These are phyloP conservation scores for Atta texana DNA, from an alignment of 1,140 invertebrate genomes.

Conservation along the genomic window DNA sequence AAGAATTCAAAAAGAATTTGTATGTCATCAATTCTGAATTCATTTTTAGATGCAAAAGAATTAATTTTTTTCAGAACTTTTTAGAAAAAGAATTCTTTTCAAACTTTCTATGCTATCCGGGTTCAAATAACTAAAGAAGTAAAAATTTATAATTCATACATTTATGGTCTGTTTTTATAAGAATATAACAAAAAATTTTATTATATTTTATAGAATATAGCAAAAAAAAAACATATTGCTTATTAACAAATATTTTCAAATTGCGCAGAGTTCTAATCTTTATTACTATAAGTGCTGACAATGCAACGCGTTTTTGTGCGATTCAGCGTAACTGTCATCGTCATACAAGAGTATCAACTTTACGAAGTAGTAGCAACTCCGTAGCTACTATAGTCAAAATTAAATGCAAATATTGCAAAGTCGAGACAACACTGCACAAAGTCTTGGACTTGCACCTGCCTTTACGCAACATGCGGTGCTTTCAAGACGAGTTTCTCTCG, in stretches of 20 bases:
- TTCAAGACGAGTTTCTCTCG: constrained; percentile 27
- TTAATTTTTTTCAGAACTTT: too few species aligned
- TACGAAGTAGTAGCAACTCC: constrained; percentile 17
- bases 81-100: too few species aligned
- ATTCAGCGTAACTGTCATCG: neutral
- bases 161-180: too few species aligned
- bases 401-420: constrained; percentile 39
- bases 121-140: too few species aligned
- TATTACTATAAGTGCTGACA: neutral
- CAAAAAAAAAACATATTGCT: neutral
- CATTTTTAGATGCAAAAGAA: too few species aligned
- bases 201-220: neutral
- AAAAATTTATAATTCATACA: too few species aligned
- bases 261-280: neutral
- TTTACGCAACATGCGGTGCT: constrained; percentile 23
- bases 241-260: neutral
- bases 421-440: constrained; percentile 33
- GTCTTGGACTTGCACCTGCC: constrained; percentile 34
- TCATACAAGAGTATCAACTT: constrained; percentile 15
- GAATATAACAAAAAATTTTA: neutral
- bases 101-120: too few species aligned
- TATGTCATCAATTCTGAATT: too few species aligned
- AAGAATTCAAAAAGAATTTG: too few species aligned
- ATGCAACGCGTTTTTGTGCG: neutral
- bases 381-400: constrained; percentile 16